Percentiles rank a stretch among this genome's conserved stretches.
These are phyloP conservation scores for Trachelus stipa DNA, from an alignment of 2,888 invertebrate genomes.

Conservation along the genomic window DNA sequence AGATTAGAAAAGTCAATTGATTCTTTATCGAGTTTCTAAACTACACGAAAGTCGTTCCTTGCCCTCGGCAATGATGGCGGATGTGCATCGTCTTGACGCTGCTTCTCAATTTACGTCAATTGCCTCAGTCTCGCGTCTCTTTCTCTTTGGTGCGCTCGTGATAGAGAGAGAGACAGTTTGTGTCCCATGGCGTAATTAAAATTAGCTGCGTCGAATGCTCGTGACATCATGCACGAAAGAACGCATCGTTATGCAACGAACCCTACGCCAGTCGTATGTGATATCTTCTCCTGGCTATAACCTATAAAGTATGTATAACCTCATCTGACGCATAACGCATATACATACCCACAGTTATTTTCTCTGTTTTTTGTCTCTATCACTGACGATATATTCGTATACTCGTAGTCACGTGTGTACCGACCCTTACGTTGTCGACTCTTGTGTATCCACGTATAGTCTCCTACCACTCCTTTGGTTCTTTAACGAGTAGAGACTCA, in stretches of 20 bases:
- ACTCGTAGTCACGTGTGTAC: constrained; percentile 21
- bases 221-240: constrained; percentile 23
- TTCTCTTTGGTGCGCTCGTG: not conserved
- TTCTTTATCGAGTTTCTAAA: no score
- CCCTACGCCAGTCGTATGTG: not conserved
- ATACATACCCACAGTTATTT: no score
- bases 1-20: no score
- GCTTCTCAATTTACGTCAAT: constrained; percentile 47
- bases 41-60: not conserved
- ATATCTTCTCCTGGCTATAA: no score
- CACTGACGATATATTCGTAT: not conserved
- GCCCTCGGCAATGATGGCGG: not conserved
- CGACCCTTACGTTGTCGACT: constrained; percentile 29
- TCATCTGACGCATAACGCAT: no score
- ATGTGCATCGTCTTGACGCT: not conserved
- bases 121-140: constrained; percentile 19
- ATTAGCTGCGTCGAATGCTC: constrained; percentile 34
- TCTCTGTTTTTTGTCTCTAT: constrained; percentile 9
- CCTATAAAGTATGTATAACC: no score
- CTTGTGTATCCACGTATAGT: constrained; percentile 23
- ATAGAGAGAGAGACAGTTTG: constrained; percentile 13
- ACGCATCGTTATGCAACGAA: constrained; percentile 41
- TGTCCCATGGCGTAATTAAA: constrained; percentile 37
- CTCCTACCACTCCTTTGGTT: constrained; percentile 16
- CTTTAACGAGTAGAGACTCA: constrained; percentile 12